A percentile compares a stretch with the other conserved stretches of the same genome.
Evolutionary conservation across 2,113 vertebrate species (phyloP).

Genomic region (Melanocharis versteri): DNA sequence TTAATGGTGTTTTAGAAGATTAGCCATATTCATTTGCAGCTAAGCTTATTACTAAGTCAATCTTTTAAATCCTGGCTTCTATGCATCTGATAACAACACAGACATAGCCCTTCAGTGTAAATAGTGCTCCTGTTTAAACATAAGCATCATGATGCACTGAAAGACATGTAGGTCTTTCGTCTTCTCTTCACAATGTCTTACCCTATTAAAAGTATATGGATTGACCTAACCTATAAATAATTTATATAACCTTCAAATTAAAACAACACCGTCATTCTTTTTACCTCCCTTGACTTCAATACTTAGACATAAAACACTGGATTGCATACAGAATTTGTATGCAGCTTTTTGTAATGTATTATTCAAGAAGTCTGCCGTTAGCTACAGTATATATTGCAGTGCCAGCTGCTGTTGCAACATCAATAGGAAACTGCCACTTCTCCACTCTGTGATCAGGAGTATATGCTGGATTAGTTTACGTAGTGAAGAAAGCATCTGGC

Average conservation of each 20-base stretch:
- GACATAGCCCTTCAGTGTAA: neutral
- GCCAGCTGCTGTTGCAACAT: neutral
- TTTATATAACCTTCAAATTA: neutral
- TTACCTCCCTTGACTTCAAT: neutral
- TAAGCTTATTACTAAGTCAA: neutral
- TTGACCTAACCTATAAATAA: neutral
- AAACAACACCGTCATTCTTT: neutral
- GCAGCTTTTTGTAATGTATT: slow-evolving; percentile 17
- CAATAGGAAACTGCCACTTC: neutral
- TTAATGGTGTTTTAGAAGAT: neutral
- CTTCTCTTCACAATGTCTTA: neutral
- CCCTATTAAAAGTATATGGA: neutral
- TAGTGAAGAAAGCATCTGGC: neutral
- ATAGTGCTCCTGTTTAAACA: neutral
- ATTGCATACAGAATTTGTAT: neutral
- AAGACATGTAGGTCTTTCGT: neutral
- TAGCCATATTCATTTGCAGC: neutral
- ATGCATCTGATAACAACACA: neutral
- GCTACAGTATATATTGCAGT: neutral
- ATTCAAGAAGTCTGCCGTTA: slow-evolving; percentile 28
- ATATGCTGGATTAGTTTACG: neutral
- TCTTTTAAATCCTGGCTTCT: slow-evolving; percentile 17
- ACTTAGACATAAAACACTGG: neutral
- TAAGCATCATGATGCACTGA: neutral
- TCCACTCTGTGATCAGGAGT: neutral